Evolutionary conservation across 1,140 invertebrate species (phyloP), one percentile per base, ranked within the genome.

Genomic region (Drosophila varians): DNA sequence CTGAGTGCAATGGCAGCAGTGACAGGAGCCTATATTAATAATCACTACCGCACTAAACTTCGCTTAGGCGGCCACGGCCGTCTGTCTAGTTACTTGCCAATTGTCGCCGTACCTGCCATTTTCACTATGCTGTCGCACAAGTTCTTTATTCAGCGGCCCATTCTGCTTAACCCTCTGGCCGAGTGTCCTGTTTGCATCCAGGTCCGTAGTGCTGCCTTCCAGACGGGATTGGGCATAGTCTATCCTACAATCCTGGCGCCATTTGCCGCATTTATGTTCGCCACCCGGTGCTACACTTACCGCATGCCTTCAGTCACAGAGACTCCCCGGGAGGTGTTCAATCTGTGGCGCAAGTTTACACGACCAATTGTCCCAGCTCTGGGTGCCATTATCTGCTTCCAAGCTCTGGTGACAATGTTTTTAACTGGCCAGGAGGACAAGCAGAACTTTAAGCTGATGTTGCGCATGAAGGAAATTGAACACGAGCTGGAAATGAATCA

Each of bases 171-270:
- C 21, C 79, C 89, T 11, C 65, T 92, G 40, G 53, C 45, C 2
- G 68, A 88, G 36, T 93, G 92, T 70, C 91, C 92, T 0, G 56
- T 91, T 3, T 93, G 92, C 52, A 48, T 90, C 0, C 87, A 93
- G 75, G 57, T 90, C 11, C 84, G 92, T 25, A 88, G 92, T n/a
- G 80, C 90, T 23, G 74, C 80, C 7, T 56, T 92, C 8, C 92
- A 93, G 71, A 61, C 74, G 0, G 36, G 68, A 7, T 6, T 89
- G 3, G 92, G 92, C 11, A 70, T 84, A n/a, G 51, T 91, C 1
- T 92, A 92, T 77, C 92, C 92, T 5, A 60, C 84, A 4, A 57
- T 92, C 16, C 55, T 92, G 47, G 91, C 91, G 8, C 92, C 92
- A 34, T 56, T 92, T 23, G 83, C 91, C 8, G 79, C 90, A 38